Evolutionary conservation across 92 coral and sea anemone genomes (phyloP).

Genomic region (Epizoanthus rinbou): DNA sequence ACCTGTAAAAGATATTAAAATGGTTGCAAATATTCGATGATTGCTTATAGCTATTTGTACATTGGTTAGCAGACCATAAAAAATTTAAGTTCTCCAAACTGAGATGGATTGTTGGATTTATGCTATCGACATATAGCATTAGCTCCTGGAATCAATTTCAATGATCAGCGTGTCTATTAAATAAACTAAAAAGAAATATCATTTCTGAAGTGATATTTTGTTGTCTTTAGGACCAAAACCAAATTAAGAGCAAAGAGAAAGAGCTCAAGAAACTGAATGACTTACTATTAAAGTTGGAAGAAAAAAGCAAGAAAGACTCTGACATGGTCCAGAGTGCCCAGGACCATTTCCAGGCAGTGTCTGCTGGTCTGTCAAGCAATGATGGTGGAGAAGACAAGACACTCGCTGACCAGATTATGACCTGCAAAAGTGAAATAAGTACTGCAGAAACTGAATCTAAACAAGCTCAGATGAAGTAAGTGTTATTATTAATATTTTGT

Average conservation of each 20-base stretch:
- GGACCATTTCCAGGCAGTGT: slow-evolving; percentile 96
- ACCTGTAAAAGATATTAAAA: too few relatives aligned
- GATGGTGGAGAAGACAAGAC: slow-evolving; percentile 94
- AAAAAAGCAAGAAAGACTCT: slow-evolving; percentile 82
- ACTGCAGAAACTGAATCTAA: slow-evolving; percentile 95
- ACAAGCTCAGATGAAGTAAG: slow-evolving; percentile 98
- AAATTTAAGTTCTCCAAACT: too few relatives aligned
- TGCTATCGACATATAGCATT: too few relatives aligned
- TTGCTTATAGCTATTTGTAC: too few relatives aligned
- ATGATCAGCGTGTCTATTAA: too few relatives aligned
- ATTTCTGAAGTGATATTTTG: background rate
- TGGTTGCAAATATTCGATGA: too few relatives aligned
- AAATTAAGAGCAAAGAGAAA: slow-evolving; percentile 70
- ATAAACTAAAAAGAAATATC: background rate
- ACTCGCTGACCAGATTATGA: slow-evolving; percentile 94
- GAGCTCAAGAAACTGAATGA: slow-evolving; percentile 74
- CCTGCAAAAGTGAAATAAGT: slow-evolving; percentile 89
- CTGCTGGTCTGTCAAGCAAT: slow-evolving; percentile 93
- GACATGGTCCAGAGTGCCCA: slow-evolving; percentile 84
- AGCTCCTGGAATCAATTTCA: too few relatives aligned
- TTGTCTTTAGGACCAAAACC: slow-evolving; percentile 82
- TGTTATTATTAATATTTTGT: background rate
- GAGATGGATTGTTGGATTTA: too few relatives aligned
- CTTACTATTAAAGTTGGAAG: slow-evolving; percentile 74
- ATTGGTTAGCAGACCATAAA: too few relatives aligned